Evolutionary conservation across 35 echinoderm and acorn worm genomes (phyloP), one percentile per base, ranked within the genome.

Genomic region (Heliocidaris erythrogramma): DNA sequence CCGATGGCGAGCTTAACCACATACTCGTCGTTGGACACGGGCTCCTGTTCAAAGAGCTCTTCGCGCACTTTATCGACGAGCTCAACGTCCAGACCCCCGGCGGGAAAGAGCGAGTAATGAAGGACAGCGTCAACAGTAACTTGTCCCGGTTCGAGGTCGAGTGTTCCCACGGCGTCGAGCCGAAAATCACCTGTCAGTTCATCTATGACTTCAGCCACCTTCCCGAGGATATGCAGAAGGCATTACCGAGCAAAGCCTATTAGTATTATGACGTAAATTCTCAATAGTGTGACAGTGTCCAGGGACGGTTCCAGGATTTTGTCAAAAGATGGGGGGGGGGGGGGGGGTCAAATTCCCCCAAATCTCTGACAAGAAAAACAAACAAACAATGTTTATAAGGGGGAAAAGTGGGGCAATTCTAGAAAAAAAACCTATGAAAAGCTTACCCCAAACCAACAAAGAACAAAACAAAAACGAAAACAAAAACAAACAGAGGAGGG

Each of bases 211-310:
- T 13, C 91, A 92, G 91, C 32, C 91, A 92, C 27, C 30, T 92
- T 14, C 47, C 91, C 3, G 91, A 92, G 21, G 47, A 49, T 16
- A 52, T 92, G 91, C 47, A 92, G 30, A 92, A 92, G 29, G 91
- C 91, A 89, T 48, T 89, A 27, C 87, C 87, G 87, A 89, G 87
- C 32, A 89, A 89, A 24, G 87, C 87, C 31, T 89, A 89, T 89
- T 89, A 47, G 29, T 42, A 42, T 42, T 42, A 42, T 42, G 35
- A 42, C 35, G 35, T 42, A 42, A 42, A 42, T 42, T 42, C 0
- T 42, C 35, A 42, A 3, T 3, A 0, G 0, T 42, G 35, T 3
- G 35, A 42, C 35, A 42, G 35, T 42, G 35, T 42, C 3, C 0
- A 42, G 35, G 35, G 35, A 3, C 35, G 35, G 35, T 42, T 42